A percentile compares a stretch with the other conserved stretches of the same genome.
Conservation (phyloP, 1,140 invertebrate species). For the Callitettix versicolor region DNA sequence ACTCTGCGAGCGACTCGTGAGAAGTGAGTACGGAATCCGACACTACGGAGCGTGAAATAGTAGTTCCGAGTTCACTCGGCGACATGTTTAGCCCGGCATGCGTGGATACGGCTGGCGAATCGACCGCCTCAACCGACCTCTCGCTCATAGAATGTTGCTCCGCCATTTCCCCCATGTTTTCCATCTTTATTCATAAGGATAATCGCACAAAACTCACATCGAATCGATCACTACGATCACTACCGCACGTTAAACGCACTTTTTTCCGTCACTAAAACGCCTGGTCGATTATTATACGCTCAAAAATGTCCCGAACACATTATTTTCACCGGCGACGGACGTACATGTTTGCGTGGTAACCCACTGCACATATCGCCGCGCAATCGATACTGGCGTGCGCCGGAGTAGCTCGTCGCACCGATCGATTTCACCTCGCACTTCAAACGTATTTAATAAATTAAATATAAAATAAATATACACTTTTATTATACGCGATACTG, state of each 20-base stretch:
- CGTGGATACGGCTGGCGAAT: constrained; percentile 25
- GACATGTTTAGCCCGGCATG: constrained; percentile 24
- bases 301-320: constrained; percentile 4
- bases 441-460: no score
- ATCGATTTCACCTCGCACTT: no score
- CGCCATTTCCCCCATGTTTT: constrained; percentile 25
- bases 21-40: constrained; percentile 12
- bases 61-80: constrained; percentile 18
- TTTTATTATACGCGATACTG: no score
- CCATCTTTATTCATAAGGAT: constrained; percentile 20
- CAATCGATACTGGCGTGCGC: constrained; percentile 10
- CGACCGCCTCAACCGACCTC: constrained; percentile 22
- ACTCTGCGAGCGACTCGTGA: constrained; percentile 22
- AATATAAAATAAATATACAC: no score
- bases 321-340: constrained; percentile 6
- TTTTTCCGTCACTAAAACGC: neutral
- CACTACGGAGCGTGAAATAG: constrained; percentile 21
- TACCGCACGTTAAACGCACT: constrained; percentile 1
- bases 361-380: constrained; percentile 1
- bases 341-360: constrained; percentile 8
- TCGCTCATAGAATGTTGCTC: constrained; percentile 21
- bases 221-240: neutral
- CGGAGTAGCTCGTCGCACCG: no score
- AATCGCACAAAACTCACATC: neutral
- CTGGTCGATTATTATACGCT: neutral